Conservation (phyloP, 2,797 vertebrate genomes). For the Sardinella longiceps region DNA sequence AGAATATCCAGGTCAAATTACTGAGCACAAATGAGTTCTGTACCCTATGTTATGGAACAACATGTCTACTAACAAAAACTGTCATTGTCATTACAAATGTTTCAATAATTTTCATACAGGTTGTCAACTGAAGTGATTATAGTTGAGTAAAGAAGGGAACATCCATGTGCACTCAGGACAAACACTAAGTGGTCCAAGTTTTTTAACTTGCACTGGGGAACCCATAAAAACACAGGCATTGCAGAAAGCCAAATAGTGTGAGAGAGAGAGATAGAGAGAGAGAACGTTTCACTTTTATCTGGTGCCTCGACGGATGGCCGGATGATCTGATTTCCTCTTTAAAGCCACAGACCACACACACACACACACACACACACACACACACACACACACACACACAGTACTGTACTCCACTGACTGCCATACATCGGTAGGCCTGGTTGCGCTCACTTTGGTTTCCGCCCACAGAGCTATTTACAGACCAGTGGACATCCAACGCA, state of each 20-base stretch:
- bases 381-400: not conserved
- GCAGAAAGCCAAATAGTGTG: not conserved
- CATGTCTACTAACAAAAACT: not conserved
- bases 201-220: not conserved
- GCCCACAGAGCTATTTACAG: not conserved
- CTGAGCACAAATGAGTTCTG: not conserved
- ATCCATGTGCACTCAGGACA: not conserved
- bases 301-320: not conserved
- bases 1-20: not conserved
- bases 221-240: not conserved
- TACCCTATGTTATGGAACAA: not conserved
- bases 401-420: not conserved
- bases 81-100: not conserved
- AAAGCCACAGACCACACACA: not conserved
- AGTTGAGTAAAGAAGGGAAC: not conserved
- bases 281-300: not conserved
- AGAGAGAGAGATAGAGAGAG: not conserved
- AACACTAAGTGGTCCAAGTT: not conserved
- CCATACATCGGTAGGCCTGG: not conserved
- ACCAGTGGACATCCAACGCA: not conserved
- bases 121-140: not conserved
- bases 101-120: not conserved
- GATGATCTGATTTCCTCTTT: constrained; percentile 3
- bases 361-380: not conserved
- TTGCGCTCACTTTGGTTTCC: not conserved